Evolutionary conservation across 2,888 invertebrate species (phyloP).

Genomic region (Tinea trinotella): DNA sequence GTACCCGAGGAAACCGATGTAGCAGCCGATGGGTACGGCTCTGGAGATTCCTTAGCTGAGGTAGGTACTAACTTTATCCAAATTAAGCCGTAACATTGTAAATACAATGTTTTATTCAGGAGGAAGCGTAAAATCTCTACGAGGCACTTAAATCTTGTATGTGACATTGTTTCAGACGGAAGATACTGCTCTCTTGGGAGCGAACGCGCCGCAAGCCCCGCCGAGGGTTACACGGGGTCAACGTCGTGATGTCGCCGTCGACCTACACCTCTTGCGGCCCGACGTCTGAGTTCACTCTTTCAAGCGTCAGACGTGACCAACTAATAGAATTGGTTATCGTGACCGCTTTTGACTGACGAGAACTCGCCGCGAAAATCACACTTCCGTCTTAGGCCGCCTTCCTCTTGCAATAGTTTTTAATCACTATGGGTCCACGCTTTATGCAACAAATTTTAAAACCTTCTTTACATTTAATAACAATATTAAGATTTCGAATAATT

Average conservation of each 20-base stretch:
- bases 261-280: slow-evolving; percentile 59
- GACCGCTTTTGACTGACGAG: neutral
- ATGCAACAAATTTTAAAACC: slow-evolving; percentile 3
- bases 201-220: slow-evolving; percentile 33
- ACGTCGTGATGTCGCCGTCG: slow-evolving; percentile 60
- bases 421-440: slow-evolving; percentile 12
- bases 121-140: no score
- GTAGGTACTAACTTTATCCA: no score
- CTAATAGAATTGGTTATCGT: neutral
- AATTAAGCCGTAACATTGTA: no score
- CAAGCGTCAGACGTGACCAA: neutral
- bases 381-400: neutral
- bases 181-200: slow-evolving; percentile 56
- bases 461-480: neutral
- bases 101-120: no score
- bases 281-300: slow-evolving; percentile 35
- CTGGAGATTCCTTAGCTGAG: slow-evolving; percentile 66
- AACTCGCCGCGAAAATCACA: neutral
- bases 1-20: slow-evolving; percentile 38
- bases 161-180: slow-evolving; percentile 29
- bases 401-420: slow-evolving; percentile 11
- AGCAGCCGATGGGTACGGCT: slow-evolving; percentile 66
- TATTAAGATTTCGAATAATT: neutral
- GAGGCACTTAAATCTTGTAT: no score
- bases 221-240: slow-evolving; percentile 44